Evolutionary conservation across 2,113 vertebrate species (phyloP).

Genomic region (Potamarius usumacintae): DNA sequence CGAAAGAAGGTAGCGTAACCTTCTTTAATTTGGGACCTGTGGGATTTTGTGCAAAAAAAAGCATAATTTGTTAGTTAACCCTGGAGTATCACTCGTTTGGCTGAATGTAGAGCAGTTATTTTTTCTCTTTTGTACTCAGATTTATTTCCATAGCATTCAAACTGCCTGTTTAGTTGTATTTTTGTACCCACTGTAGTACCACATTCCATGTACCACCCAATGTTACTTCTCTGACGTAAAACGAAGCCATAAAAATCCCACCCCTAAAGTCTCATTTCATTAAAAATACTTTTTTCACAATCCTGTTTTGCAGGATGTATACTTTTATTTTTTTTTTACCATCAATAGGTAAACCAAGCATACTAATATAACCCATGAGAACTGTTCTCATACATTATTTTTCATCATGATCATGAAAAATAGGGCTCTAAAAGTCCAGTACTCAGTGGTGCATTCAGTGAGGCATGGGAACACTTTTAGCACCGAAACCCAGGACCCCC

Average conservation of each 20-base stretch:
- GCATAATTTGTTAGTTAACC: background rate
- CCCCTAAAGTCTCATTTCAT: background rate
- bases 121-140: background rate
- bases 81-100: background rate
- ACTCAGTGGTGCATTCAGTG: background rate
- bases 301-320: background rate
- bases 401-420: background rate
- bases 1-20: background rate
- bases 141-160: background rate
- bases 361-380: background rate
- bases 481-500: constrained; percentile 35
- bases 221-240: background rate
- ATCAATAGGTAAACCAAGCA: background rate
- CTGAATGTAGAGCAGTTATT: background rate
- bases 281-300: background rate
- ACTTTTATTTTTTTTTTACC: background rate
- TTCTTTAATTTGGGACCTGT: background rate
- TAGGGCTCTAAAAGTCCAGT: background rate
- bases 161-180: background rate
- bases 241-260: background rate
- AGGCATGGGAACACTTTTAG: background rate
- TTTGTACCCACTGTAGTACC: background rate
- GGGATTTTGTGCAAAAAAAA: background rate
- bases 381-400: background rate
- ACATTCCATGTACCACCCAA: background rate